These are phyloP conservation scores for Drosophila borealis DNA, from an alignment of 2,888 invertebrate species.

Conservation along the genomic window DNA sequence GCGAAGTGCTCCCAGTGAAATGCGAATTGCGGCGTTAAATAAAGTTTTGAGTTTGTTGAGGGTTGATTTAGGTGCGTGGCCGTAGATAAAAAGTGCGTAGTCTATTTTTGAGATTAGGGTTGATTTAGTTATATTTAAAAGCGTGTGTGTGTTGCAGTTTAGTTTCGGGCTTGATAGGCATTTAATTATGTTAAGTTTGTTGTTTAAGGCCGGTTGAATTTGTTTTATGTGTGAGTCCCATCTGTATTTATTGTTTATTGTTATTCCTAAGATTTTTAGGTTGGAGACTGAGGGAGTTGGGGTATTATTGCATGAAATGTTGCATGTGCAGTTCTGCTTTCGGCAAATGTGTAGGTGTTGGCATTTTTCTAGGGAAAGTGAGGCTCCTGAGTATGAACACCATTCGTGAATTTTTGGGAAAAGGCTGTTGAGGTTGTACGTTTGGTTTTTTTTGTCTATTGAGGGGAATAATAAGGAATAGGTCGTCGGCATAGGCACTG, in stretches of 20 bases:
- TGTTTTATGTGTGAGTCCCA: neutral
- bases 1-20: no score
- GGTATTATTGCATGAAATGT: neutral
- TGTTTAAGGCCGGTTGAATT: neutral
- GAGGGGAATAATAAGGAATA: constrained; percentile 5
- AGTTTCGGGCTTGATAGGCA: constrained; percentile 1
- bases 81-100: no score
- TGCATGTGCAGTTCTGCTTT: neutral
- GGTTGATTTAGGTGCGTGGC: no score
- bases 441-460: constrained; percentile 9
- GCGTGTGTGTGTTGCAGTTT: constrained; percentile 6
- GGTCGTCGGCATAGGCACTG: constrained; percentile 14
- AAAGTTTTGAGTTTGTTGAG: no score
- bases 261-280: neutral
- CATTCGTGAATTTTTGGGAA: constrained; percentile 5
- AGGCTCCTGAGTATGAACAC: constrained; percentile 14
- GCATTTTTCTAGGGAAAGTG: neutral
- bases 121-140: neutral
- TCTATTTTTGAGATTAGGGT: neutral
- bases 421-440: constrained; percentile 5
- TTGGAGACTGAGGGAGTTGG: neutral
- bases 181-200: neutral
- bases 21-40: no score
- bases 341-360: neutral
- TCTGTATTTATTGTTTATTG: neutral